phyloP scores from a whole-genome alignment of 2,888 invertebrate species.

The Copidosoma aretas region DNA sequence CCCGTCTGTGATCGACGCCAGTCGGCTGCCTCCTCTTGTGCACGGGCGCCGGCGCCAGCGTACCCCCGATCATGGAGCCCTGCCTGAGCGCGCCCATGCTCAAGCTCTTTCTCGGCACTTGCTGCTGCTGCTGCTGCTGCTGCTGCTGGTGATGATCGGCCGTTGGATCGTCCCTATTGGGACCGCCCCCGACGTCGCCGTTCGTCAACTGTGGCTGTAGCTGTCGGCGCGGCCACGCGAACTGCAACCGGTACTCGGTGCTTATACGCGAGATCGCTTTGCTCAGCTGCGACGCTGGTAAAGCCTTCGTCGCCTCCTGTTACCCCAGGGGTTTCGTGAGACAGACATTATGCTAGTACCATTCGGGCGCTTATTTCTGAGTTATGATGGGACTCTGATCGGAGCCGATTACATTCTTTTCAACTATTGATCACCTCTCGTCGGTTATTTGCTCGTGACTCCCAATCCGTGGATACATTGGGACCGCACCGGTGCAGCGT shows the following conservation, averaged over 20 bases:
- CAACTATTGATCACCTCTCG: too few relatives aligned
- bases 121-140: constrained; percentile 63
- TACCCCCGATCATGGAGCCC: constrained; percentile 51
- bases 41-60: constrained; percentile 67
- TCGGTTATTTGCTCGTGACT: too few relatives aligned
- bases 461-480: too few relatives aligned
- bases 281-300: constrained; percentile 71
- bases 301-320: constrained; percentile 55
- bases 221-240: constrained; percentile 79
- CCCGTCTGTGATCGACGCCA: constrained; percentile 68
- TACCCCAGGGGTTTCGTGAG: too few relatives aligned
- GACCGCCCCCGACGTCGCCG: constrained; percentile 71
- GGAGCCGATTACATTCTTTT: too few relatives aligned
- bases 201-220: constrained; percentile 44
- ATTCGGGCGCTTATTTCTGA: too few relatives aligned
- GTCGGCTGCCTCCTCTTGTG: constrained; percentile 70
- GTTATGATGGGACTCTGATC: too few relatives aligned
- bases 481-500: too few relatives aligned
- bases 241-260: constrained; percentile 89
- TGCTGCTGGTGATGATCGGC: constrained; percentile 60
- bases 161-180: constrained; percentile 88
- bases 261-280: constrained; percentile 77
- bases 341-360: too few relatives aligned
- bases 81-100: constrained; percentile 85
- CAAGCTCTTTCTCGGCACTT: constrained; percentile 79